These are phyloP conservation scores for Morpho helenor DNA, from an alignment of 2,888 invertebrate species.

Conservation along the genomic window DNA sequence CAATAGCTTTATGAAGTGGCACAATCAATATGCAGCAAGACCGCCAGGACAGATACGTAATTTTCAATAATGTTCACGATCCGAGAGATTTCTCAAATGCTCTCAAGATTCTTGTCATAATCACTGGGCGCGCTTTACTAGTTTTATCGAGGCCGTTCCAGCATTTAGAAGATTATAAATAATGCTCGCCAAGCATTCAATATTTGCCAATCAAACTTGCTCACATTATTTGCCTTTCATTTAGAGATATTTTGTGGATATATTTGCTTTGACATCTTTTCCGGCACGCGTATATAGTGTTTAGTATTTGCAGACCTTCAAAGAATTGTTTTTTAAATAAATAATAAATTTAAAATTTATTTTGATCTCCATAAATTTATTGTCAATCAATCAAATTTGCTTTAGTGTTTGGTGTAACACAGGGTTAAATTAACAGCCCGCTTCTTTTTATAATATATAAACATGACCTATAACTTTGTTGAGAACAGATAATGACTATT, in stretches of 20 bases:
- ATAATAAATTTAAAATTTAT: background rate
- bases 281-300: conserved; percentile 2
- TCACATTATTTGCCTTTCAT: conserved; percentile 23
- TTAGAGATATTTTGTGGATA: conserved; percentile 16
- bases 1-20: background rate
- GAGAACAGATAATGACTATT: no score
- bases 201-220: conserved; percentile 25
- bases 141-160: conserved; percentile 26
- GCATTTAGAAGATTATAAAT: conserved; percentile 24
- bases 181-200: conserved; percentile 13
- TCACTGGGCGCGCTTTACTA: conserved; percentile 22
- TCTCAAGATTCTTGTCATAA: conserved; percentile 27
- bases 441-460: no score
- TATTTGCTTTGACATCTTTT: conserved; percentile 16
- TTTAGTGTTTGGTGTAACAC: no score
- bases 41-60: conserved; percentile 15
- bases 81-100: conserved; percentile 22
- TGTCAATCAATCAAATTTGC: no score
- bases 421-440: no score
- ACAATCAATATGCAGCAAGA: conserved; percentile 7
- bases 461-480: no score
- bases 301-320: background rate
- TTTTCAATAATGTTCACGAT: conserved; percentile 22
- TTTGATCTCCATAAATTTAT: no score
- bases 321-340: background rate